Conservation (phyloP, 2,113 vertebrate genomes). For the Paratilapia polleni region DNA sequence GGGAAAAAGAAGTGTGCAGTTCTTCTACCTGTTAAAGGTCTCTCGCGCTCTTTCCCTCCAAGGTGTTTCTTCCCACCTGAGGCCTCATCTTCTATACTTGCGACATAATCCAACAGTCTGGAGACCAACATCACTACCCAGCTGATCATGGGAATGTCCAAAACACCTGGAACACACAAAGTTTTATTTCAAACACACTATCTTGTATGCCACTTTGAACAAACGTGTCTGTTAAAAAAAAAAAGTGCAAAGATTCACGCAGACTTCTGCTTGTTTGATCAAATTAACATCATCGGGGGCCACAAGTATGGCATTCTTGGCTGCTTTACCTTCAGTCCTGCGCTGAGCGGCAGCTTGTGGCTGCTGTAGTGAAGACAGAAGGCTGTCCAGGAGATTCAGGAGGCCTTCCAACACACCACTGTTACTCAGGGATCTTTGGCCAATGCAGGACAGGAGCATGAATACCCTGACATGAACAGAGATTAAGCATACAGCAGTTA, state of each 20-base stretch:
- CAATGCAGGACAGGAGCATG: constrained; percentile 98
- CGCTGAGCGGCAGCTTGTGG: constrained; percentile 82
- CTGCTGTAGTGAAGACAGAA: constrained; percentile 93
- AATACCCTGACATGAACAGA: constrained; percentile 85
- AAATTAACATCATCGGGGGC: not conserved
- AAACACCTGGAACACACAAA: constrained; percentile 81
- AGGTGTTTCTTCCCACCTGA: constrained; percentile 92
- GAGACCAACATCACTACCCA: constrained; percentile 99
- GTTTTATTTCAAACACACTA: not conserved
- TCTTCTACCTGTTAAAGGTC: constrained; percentile 86
- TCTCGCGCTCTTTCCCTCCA: constrained; percentile 93
- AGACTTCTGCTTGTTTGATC: not conserved
- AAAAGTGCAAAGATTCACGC: not conserved
- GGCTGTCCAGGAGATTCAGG: constrained; percentile 93
- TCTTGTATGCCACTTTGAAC: not conserved
- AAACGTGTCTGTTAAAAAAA: not conserved
- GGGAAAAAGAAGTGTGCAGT: not conserved
- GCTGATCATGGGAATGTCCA: constrained; percentile 99
- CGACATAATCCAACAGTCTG: constrained; percentile 94
- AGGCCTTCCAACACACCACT: constrained; percentile 97
- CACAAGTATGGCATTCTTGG: not conserved
- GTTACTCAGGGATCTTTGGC: constrained; percentile 97
- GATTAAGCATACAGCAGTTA: not conserved
- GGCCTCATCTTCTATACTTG: constrained; percentile 96
- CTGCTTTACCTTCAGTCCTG: constrained; percentile 88